Evolutionary conservation across 2,113 vertebrate genomes (phyloP), one percentile per base, ranked within the genome.

Genomic region (Hippocampus comes): DNA sequence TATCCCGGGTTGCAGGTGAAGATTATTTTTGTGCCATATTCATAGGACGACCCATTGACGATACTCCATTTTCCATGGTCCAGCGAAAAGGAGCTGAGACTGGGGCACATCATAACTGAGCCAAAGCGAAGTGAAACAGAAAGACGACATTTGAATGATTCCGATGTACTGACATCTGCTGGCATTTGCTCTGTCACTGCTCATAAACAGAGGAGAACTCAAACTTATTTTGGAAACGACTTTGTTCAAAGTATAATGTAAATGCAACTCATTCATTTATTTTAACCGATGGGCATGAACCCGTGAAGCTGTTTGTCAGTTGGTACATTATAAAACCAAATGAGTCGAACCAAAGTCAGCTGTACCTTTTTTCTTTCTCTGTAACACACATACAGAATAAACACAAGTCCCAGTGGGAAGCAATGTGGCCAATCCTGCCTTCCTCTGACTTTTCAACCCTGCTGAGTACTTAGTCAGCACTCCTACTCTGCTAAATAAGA

Each of bases 41-140:
- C 96, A 14, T 98, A 98, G 81, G 96, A 95, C 1, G 97, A 98
- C 21, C 97, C 97, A 76, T 98, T 98, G 70, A 98, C 95, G 67
- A 99, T 95, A 83, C 86, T 90, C 97, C 97, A 99, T 86, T 95
- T 95, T 78, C 97, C 97, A 11, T 99, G 97, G 75, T 98, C 96
- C 92, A 99, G 80, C 4, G 95, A 93, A 86, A 98, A 98, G 57
- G 96, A 97, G 89, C 97, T 95, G 74, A 99, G 97, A 78, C 96
- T 97, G 12, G 97, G 95, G 70, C 97, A 99, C 7, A 91, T 95
- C 86, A 95, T 94, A 70, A 98, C 97, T 99, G 78, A 72, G 9
- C 43, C 63, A 70, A 23, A 55, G 68, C 5, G 38, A 63, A 23
- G 25, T 60, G 5, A 57, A 49, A 11, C 3, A 42, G 21, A 71